Evolutionary conservation across 2,113 vertebrate species (phyloP), one percentile per base, ranked within the genome.

Genomic region (Podilymbus podiceps): DNA sequence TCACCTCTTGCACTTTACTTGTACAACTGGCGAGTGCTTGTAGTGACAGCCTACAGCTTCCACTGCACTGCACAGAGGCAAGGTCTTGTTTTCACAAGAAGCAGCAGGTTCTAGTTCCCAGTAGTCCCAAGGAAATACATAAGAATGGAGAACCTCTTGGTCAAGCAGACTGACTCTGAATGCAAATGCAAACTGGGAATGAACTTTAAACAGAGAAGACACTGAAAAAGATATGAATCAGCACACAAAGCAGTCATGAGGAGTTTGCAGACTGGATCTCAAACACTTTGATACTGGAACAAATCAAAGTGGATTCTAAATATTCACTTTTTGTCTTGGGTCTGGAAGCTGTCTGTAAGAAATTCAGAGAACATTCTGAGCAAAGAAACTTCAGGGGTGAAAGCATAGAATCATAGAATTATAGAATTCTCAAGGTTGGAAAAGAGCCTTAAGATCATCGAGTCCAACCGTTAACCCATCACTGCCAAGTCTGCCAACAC

Each of bases 11-110:
- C 31, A 30, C 31, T 18, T 56, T 33, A 30, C 31, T 67, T 7
- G 5, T 22, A 25, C 0, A 1, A 23, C 56, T 28, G 25, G 25
- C n/a, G 33, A 55, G 24, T 50, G 42, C 25, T 49, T 0, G 0
- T 16, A 27, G 27, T 11, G 15, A 73, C 68, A 68, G n/a, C 53
- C 42, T 53, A 31, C 31, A 44, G 33, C 67, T 80, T 58, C 38
- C 21, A 7, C 27, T 8, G 22, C 12, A 13, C 50, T 16, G 27
- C 72, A 67, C 4, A 50, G n/a, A 42, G 10, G 33, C 22, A 35
- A 71, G 33, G 46, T 66, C 56, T 66, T 38, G 22, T 50, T 64
- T 47, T 69, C 50, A 42, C 46, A 49, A 60, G 27, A 52, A 77
- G 13, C 46, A 71, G 21, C 24, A 33, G n/a, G 8, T 44, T 69